Conservation (phyloP, 2,113 vertebrate genomes). For the Otolemur garnettii region DNA sequence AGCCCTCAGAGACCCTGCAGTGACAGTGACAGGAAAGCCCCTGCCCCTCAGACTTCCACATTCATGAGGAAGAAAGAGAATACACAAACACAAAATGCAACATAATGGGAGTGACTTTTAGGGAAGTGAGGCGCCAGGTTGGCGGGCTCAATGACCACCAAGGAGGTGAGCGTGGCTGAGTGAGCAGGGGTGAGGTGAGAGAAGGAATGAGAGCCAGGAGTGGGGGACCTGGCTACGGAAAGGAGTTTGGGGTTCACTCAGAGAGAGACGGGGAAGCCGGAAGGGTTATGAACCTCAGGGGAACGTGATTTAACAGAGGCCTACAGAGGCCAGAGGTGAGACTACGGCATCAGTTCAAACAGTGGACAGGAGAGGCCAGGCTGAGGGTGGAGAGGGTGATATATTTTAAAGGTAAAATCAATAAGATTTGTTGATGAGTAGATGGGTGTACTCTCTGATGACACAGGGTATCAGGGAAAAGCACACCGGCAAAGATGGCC, state of each 20-base stretch:
- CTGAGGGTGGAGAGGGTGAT: background rate
- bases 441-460: too few species aligned
- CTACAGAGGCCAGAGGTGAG: background rate
- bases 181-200: background rate
- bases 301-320: background rate
- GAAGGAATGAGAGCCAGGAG: background rate
- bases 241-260: background rate
- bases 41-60: too few species aligned
- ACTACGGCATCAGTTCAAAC: background rate
- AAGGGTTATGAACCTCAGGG: background rate
- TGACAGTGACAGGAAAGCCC: background rate
- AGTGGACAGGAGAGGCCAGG: background rate
- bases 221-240: background rate
- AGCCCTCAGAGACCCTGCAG: background rate
- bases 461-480: background rate
- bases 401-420: background rate
- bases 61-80: background rate
- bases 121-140: background rate
- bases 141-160: background rate
- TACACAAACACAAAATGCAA: rapidly evolving
- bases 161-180: background rate
- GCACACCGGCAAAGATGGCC: background rate
- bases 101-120: background rate
- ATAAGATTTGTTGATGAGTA: background rate
- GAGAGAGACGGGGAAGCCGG: background rate